Conservation (phyloP, 2,888 invertebrate species). For the Drosophila austrosaltans region DNA sequence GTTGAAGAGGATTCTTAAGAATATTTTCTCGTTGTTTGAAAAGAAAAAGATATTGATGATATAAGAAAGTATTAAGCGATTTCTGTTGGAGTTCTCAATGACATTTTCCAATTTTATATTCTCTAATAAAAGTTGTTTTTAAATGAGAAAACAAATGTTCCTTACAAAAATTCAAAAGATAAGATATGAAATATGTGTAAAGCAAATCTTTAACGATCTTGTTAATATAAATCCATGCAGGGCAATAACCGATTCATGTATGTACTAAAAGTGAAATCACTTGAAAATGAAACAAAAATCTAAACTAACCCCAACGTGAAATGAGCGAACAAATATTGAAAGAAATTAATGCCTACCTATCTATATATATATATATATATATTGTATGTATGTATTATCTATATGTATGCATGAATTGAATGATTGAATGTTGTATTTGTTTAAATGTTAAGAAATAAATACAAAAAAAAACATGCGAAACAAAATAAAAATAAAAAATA, state of each 20-base stretch:
- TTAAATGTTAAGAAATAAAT: slow-evolving; percentile 52
- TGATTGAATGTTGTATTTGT: slow-evolving; percentile 64
- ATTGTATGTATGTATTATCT: slow-evolving; percentile 28
- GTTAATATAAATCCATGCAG: slow-evolving; percentile 20
- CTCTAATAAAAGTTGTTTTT: no score
- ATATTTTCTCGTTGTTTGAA: not conserved
- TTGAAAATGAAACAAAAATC: slow-evolving; percentile 26
- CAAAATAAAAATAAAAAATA: slow-evolving; percentile 14
- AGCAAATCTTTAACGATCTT: no score
- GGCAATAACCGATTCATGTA: slow-evolving; percentile 1
- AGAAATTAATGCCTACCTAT: slow-evolving; percentile 41
- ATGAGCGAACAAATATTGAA: slow-evolving; percentile 37
- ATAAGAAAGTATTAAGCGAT: no score
- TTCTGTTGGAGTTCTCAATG: no score
- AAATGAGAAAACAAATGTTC: no score
- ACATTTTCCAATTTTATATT: no score
- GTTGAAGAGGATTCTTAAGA: not conserved
- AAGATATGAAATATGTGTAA: no score
- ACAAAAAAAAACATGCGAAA: slow-evolving; percentile 17
- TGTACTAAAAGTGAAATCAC: slow-evolving; percentile 27
- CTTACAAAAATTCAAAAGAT: no score
- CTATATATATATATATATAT: slow-evolving; percentile 21
- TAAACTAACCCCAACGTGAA: slow-evolving; percentile 59
- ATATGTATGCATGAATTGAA: slow-evolving; percentile 11
- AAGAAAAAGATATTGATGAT: no score